Percentiles rank a stretch among this genome's conserved stretches.
phyloP scores from a whole-genome alignment of 2,113 vertebrate genomes.

The Alaudala cheleensis region DNA sequence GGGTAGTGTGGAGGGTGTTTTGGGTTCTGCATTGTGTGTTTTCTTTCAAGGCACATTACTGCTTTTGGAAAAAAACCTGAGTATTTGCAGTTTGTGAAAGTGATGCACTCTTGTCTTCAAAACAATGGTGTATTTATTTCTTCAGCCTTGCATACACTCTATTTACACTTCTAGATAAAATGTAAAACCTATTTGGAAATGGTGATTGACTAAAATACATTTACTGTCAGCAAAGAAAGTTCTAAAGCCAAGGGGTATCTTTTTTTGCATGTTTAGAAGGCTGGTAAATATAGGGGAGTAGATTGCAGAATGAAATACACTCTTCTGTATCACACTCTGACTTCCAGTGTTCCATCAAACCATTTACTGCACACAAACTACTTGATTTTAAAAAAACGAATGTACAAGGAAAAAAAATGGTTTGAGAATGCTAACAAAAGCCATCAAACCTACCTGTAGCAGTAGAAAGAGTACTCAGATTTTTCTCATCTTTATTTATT shows the following conservation, averaged over 20 bases:
- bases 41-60: background rate
- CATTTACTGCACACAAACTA: background rate
- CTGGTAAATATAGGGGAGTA: background rate
- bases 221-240: background rate
- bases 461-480: background rate
- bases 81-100: background rate
- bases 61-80: rapidly evolving
- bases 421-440: background rate
- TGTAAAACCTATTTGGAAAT: background rate
- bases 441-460: rapidly evolving
- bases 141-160: background rate
- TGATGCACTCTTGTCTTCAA: background rate
- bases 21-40: background rate
- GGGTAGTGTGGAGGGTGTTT: background rate
- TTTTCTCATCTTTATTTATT: constrained; percentile 7
- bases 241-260: background rate
- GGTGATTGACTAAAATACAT: background rate
- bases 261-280: background rate
- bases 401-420: background rate
- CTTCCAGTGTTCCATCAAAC: background rate
- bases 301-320: background rate
- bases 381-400: background rate
- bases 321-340: background rate
- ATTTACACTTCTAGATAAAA: background rate
- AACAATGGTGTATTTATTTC: background rate